These are phyloP conservation scores for Helarctos malayanus DNA, from an alignment of 2,797 vertebrate genomes.

Conservation along the genomic window DNA sequence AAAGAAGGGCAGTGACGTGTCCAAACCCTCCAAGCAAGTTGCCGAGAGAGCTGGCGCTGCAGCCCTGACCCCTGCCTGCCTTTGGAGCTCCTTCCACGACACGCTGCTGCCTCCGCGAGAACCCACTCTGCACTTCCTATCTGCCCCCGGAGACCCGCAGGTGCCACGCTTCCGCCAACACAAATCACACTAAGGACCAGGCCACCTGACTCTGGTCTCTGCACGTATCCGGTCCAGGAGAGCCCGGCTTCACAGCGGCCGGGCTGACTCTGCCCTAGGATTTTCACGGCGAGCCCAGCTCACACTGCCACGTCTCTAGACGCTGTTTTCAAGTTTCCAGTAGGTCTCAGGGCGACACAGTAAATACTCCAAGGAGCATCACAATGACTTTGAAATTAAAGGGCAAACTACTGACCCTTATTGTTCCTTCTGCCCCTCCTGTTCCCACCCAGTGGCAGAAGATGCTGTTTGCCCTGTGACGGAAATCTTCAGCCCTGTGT, in stretches of 20 bases:
- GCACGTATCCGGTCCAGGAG: neutral
- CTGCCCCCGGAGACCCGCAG: neutral
- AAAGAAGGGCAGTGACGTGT: conserved; percentile 4
- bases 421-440: neutral
- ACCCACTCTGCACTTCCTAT: neutral
- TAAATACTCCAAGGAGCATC: neutral
- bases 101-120: neutral
- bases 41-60: neutral
- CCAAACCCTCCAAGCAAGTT: neutral
- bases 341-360: neutral
- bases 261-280: neutral
- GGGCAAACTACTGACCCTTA: conserved; percentile 10
- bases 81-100: neutral
- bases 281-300: neutral
- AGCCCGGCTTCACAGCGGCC: neutral
- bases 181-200: neutral
- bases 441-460: neutral
- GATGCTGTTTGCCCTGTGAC: neutral
- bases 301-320: neutral
- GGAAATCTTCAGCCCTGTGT: neutral
- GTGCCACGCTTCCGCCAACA: neutral
- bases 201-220: neutral
- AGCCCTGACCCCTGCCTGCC: neutral
- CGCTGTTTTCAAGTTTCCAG: neutral
- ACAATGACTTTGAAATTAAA: conserved; percentile 46